Evolutionary conservation across 2,113 vertebrate genomes (phyloP).

Genomic region (Triplophysa dalaica): DNA sequence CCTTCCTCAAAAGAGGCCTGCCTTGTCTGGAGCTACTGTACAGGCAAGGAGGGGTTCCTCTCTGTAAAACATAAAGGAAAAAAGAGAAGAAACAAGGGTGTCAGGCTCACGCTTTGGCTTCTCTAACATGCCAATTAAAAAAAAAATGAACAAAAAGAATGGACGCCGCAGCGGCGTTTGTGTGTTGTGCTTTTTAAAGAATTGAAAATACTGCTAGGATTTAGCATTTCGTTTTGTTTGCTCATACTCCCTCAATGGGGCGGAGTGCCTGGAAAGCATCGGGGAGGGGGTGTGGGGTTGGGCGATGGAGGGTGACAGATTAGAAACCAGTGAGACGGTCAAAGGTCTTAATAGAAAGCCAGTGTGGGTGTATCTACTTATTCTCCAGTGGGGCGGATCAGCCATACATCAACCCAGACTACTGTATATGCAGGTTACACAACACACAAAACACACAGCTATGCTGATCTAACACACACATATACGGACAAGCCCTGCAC

Average conservation of each 20-base stretch:
- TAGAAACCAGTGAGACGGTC: not conserved
- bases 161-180: not conserved
- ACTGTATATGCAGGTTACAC: not conserved
- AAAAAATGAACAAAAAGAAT: not conserved
- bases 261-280: not conserved
- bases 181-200: not conserved
- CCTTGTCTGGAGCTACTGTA: slow-evolving; percentile 71
- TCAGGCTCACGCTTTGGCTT: slow-evolving; percentile 64
- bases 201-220: slow-evolving; percentile 4
- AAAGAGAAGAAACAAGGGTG: slow-evolving; percentile 70
- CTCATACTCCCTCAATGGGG: not conserved
- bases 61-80: slow-evolving; percentile 80
- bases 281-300: not conserved
- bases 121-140: slow-evolving; percentile 65
- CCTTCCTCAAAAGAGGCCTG: slow-evolving; percentile 76
- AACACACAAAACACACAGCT: not conserved
- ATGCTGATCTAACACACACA: not conserved
- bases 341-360: slow-evolving; percentile 2
- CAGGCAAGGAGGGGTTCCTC: slow-evolving; percentile 74
- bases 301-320: slow-evolving; percentile 12
- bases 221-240: slow-evolving; percentile 24
- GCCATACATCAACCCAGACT: slow-evolving; percentile 8
- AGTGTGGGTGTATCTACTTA: not conserved
- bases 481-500: not conserved
- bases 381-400: slow-evolving; percentile 3